Base-by-base conservation (phyloP, 2,113 vertebrate genomes). In the Paramisgurnus dabryanus region DNA sequence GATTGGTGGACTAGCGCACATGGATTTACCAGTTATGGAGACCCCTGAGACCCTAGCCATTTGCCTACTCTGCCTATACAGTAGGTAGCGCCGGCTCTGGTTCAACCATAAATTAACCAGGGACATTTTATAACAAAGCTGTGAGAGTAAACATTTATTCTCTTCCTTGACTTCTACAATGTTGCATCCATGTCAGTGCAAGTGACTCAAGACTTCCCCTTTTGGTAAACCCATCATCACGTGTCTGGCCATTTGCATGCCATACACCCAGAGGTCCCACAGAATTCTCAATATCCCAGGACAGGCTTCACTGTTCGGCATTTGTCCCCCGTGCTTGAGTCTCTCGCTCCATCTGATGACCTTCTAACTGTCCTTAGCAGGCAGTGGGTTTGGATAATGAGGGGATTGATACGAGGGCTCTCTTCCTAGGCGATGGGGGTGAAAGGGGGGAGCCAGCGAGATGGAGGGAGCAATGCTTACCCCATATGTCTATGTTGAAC, bases 291-390 rank as follows among this genome's bases (percentile, higher is more conserved):
- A 58, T 55, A 49, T 79, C 27, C 58, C 66, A 64, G 67, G 58
- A 79, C 68, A 41, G 50, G 49, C 67, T 61, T 15, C 40, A 17
- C 77, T 70, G 55, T 61, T 60, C 55, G 47, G 41, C 41, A 70
- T 70, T 49, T 63, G 77, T 69, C 67, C 77, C 77, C 58, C 10
- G 80, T 84, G 85, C 72, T 39, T 58, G 67, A 76, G 78, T 76
- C 73, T 78, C 64, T n/a, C 12, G 65, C 79, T 87, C 86, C 87
- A 89, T 91, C 91, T 90, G 92, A 92, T 93, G 90, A 92, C 91
- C 92, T 92, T 91, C 86, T 82, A 84, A 86, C 80, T 70, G 75
- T 86, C 85, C 82, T 89, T 75, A 82, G 84, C 87, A 87, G 86
- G 88, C 86, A 65, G 79, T 78, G 82, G 17, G 83, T 70, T 27